These are phyloP conservation scores for Potamarius usumacintae DNA, from an alignment of 2,113 vertebrate species.

Conservation along the genomic window DNA sequence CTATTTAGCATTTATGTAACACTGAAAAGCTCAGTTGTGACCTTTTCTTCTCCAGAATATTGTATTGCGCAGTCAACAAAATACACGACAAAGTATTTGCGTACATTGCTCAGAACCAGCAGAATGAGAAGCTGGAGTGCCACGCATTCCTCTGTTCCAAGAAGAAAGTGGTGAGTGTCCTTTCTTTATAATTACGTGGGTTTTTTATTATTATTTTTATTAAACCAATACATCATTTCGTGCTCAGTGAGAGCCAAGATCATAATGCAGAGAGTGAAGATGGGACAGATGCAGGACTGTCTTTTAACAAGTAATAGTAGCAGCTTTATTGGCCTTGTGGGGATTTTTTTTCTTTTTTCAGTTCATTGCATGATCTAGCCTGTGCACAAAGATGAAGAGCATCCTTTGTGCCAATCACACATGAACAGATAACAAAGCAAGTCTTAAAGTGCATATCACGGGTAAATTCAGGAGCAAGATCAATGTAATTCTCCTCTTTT, in stretches of 20 bases:
- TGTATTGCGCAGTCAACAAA: constrained; percentile 97
- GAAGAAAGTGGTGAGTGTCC: constrained; percentile 87
- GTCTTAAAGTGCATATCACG: too few relatives aligned
- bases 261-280: background rate
- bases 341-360: background rate
- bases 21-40: background rate
- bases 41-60: constrained; percentile 80
- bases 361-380: background rate
- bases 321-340: constrained; percentile 1
- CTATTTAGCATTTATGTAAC: background rate
- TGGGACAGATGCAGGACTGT: background rate
- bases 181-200: background rate
- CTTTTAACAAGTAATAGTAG: background rate
- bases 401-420: background rate
- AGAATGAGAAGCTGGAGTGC: constrained; percentile 90
- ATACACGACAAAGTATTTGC: constrained; percentile 96
- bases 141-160: constrained; percentile 96
- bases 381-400: background rate
- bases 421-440: background rate
- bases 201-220: background rate
- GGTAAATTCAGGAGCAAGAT: too few relatives aligned
- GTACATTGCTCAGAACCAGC: constrained; percentile 95
- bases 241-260: background rate
- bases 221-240: background rate
- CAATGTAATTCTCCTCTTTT: too few relatives aligned